phyloP scores from a whole-genome alignment of 1,140 invertebrate species.

The Berghia stephanieae region DNA sequence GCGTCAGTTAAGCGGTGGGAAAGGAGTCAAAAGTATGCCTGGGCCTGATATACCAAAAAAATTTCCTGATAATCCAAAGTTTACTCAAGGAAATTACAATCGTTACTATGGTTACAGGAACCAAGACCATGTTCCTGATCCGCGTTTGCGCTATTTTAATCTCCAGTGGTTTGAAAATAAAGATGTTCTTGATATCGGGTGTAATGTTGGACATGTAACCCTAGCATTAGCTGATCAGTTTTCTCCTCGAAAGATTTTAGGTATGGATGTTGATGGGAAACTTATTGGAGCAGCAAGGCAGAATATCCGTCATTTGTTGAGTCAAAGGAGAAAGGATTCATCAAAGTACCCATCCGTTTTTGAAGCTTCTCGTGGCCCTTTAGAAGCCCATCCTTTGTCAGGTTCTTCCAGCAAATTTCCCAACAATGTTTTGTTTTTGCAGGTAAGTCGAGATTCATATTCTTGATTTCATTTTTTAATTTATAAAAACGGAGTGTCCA shows the following conservation, averaged over 20 bases:
- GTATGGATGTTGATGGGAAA: conserved; percentile 93
- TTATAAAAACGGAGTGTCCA: not conserved
- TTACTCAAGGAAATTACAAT: conserved; percentile 95
- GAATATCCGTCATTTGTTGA: conserved; percentile 83
- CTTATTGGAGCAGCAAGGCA: conserved; percentile 84
- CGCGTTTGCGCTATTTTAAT: conserved; percentile 83
- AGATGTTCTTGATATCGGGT: conserved; percentile 95
- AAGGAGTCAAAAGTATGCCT: conserved; percentile 16
- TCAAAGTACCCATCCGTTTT: conserved; percentile 80
- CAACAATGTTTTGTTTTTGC: conserved; percentile 85
- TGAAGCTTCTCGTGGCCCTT: conserved; percentile 82
- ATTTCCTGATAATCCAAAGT: conserved; percentile 65
- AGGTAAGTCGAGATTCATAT: conserved; percentile 71
- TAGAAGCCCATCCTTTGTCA: conserved; percentile 73
- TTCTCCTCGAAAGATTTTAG: conserved; percentile 84
- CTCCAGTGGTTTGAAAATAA: conserved; percentile 87
- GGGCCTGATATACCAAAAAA: conserved; percentile 16
- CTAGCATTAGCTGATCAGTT: conserved; percentile 82
- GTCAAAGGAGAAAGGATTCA: conserved; percentile 54
- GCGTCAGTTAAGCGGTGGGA: conserved; percentile 38
- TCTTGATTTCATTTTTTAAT: not conserved
- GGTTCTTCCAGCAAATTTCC: conserved; percentile 73
- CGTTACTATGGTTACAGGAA: conserved; percentile 96
- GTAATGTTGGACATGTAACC: conserved; percentile 96
- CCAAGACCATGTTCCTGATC: conserved; percentile 80